phyloP scores from a whole-genome alignment of 2,888 invertebrate species.

The Ectobius pallidus region DNA sequence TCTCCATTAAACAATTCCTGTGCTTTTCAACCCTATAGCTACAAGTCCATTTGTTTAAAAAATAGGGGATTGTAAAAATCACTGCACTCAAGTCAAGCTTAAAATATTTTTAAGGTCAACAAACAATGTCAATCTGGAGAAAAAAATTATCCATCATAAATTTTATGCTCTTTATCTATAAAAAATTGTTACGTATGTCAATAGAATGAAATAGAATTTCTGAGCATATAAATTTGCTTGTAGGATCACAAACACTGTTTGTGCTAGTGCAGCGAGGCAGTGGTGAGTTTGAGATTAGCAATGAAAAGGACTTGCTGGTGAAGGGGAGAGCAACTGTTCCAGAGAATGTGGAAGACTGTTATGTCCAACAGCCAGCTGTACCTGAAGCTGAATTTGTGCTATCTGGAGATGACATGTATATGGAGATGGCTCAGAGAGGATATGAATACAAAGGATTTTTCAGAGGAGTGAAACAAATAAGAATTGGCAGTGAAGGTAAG shows the following conservation, averaged over 20 bases:
- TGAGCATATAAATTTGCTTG: too few species aligned
- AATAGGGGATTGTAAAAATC: too few species aligned
- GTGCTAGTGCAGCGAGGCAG: conserved; percentile 51
- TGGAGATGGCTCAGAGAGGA: conserved; percentile 42
- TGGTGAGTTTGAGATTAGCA: conserved; percentile 58
- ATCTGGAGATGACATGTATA: conserved; percentile 32
- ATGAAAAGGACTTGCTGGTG: conserved; percentile 50
- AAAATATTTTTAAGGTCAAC: too few species aligned
- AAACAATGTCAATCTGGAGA: too few species aligned
- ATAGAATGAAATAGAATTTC: too few species aligned
- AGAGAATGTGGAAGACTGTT: conserved; percentile 12
- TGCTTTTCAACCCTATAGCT: too few species aligned
- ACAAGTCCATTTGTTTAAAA: too few species aligned
- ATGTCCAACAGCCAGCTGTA: neutral
- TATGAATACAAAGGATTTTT: conserved; percentile 54
- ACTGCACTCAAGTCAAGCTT: too few species aligned
- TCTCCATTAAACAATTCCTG: too few species aligned
- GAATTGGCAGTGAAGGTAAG: conserved; percentile 28
- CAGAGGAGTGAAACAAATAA: conserved; percentile 42
- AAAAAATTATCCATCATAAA: too few species aligned
- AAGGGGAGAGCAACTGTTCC: conserved; percentile 26
- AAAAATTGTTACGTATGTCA: too few species aligned
- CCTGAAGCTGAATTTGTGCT: neutral
- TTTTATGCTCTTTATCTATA: too few species aligned
- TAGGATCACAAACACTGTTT: conserved; percentile 52